Evolutionary conservation across 2,113 vertebrate genomes (phyloP), one percentile per base, ranked within the genome.

Genomic region (Ceyx melanurus): DNA sequence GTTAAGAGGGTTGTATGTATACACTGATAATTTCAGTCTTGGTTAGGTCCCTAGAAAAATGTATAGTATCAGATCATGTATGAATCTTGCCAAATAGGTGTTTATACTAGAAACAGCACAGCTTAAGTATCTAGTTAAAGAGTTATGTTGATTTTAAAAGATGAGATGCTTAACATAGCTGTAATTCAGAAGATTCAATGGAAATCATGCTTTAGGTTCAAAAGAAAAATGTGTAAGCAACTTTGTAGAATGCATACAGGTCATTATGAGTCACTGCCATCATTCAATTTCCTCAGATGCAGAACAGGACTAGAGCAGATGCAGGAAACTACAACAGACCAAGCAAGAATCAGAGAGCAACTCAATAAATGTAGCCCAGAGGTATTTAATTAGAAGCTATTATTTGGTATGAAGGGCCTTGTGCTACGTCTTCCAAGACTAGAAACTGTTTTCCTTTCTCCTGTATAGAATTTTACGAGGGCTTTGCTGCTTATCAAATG

Each of bases 161-260:
- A 45, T 23, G 20, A 81, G 33, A 91, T 21, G 18, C 13, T 79
- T 37, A 46, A 77, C 33, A 67, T 6, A 74, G 29, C 37, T 73
- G 46, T 51, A 73, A 91, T 62, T 79, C 22, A 43, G 23, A 89
- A 58, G 43, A 82, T 31, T 67, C 56, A 77, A 28, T 9, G 18
- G 51, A 84, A 92, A 57, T 64, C 77, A 91, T 56, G 70, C 58
- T 81, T 75, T 76, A 90, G 70, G 82, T 92, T 85, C 70, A 72
- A 70, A 97, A 96, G 75, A 95, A 93, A 96, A 96, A 90, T 89
- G 35, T 9, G 57, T 42, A 81, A 13, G 50, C 10, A 82, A 91
- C 15, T 40, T 90, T 28, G 88, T 79, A 91, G 90, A 92, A 96
- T 94, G 87, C 95, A 95, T 94, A 89, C 33, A 76, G 86, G 88